A percentile compares a stretch with the other conserved stretches of the same genome.
Conservation (phyloP, 2,113 vertebrate genomes). For the Macroglossus sobrinus region DNA sequence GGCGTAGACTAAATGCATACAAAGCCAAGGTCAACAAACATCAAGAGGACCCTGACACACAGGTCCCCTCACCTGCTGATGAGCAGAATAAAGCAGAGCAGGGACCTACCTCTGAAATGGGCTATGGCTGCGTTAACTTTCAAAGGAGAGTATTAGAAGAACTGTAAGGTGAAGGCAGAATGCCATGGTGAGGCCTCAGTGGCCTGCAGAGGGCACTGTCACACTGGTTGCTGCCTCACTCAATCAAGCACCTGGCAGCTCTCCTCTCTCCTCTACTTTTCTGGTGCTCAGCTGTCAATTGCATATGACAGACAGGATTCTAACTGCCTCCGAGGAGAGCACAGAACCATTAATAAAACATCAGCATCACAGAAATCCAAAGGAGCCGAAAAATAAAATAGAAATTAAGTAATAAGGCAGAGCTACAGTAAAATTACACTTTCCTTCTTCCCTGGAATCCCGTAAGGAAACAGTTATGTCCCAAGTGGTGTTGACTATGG, state of each 20-base stretch:
- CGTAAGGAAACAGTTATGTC: background rate
- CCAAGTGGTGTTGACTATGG: background rate
- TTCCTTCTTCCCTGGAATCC: background rate
- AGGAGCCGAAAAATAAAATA: slow-evolving; percentile 47
- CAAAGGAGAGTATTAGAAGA: background rate
- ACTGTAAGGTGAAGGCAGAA: background rate
- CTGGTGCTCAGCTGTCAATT: background rate
- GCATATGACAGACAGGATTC: slow-evolving; percentile 53
- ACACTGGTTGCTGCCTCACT: background rate
- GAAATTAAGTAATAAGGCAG: slow-evolving; percentile 41
- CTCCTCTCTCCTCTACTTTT: background rate
- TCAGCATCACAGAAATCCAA: slow-evolving; percentile 44
- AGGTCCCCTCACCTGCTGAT: background rate
- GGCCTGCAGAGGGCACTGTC: background rate
- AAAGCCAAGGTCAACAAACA: background rate
- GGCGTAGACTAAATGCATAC: background rate
- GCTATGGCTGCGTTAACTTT: fast-evolving
- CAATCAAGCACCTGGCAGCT: fast-evolving
- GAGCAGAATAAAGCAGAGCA: background rate
- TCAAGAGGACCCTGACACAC: background rate
- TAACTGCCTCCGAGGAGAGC: background rate
- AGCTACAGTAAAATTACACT: background rate
- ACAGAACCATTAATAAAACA: slow-evolving; percentile 63
- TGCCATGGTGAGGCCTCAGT: background rate
- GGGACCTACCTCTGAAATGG: background rate